Base-by-base conservation (phyloP, 2,113 vertebrate species). In the Oncorhynchus kisutch region DNA sequence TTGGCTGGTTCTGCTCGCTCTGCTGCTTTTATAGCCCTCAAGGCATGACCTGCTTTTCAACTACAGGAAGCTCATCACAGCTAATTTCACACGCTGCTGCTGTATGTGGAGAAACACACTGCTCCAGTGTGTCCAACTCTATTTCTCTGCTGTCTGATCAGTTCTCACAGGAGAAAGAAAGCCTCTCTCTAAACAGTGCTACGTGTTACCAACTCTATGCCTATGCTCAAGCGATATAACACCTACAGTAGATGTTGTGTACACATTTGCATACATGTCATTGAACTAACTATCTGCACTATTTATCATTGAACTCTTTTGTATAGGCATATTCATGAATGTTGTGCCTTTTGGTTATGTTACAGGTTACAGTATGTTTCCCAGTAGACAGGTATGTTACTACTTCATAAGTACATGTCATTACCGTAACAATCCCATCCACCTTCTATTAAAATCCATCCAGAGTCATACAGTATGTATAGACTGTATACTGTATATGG, bases 381-480 rank as follows among this genome's bases (percentile, higher is more conserved):
- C 76, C 45, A 27, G 12, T 71, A 79, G 81, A 78, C 78, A 83
- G 78, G 84, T 83, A 85, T 68, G 78, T 83, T 70, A 60, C 34
- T 70, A 70, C 60, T 48, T 45, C 39, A 45, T 11, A 45, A 45
- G 39, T 45, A 45, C 24, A 71, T 22, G 8, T 24, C 59, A 31
- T 34, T 18, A 20, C 31, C 1, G 18, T n/a, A 7, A 18, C 66
- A 71, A 57, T 25, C 51, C 31, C 65, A 64, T 48, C 70, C 7
- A n/a, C 6, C 71, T 64, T 8, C 31, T 8, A 49, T 14, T 54
- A 31, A 60, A 27, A 27, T 49, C 39, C 71, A 57, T 62, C 39
- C 8, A 11, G 39, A 45, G 39, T 45, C 39, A 45, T 11, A 11
- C 39, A 11, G 39, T 45, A 45, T 11, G 39, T 45, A 11, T 45